These are phyloP conservation scores for Ceyx melanurus DNA, from an alignment of 2,113 vertebrate species.

Conservation along the genomic window DNA sequence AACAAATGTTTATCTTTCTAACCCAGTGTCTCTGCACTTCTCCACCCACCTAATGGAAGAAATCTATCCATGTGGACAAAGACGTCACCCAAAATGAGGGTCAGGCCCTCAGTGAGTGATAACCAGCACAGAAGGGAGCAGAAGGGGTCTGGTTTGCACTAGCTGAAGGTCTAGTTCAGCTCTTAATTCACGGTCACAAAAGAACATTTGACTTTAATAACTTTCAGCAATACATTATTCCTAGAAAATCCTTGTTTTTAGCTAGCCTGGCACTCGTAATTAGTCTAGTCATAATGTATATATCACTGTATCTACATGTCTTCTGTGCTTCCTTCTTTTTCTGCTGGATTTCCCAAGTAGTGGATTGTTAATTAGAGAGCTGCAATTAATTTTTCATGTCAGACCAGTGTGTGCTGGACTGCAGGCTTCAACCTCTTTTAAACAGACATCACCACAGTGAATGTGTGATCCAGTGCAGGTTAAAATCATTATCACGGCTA, in stretches of 20 bases:
- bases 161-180: background rate
- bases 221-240: background rate
- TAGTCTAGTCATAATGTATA: background rate
- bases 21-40: background rate
- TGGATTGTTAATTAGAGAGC: constrained; percentile 23
- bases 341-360: constrained; percentile 5
- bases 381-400: constrained; percentile 30
- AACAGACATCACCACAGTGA: constrained; percentile 28
- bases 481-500: constrained; percentile 61
- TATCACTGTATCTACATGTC: background rate
- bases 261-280: background rate
- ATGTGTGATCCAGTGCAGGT: constrained; percentile 47
- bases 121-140: background rate
- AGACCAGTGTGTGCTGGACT: constrained; percentile 47
- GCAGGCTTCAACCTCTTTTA: constrained; percentile 48
- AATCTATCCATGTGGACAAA: background rate
- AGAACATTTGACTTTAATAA: background rate
- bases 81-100: background rate
- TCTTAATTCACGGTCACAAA: background rate
- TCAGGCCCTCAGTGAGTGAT: background rate
- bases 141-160: background rate
- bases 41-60: background rate
- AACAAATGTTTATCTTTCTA: background rate
- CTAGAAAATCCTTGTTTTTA: background rate
- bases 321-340: constrained; percentile 14